Base-by-base conservation (phyloP, 2,888 invertebrate genomes). In the Boloria euphrosyne region DNA sequence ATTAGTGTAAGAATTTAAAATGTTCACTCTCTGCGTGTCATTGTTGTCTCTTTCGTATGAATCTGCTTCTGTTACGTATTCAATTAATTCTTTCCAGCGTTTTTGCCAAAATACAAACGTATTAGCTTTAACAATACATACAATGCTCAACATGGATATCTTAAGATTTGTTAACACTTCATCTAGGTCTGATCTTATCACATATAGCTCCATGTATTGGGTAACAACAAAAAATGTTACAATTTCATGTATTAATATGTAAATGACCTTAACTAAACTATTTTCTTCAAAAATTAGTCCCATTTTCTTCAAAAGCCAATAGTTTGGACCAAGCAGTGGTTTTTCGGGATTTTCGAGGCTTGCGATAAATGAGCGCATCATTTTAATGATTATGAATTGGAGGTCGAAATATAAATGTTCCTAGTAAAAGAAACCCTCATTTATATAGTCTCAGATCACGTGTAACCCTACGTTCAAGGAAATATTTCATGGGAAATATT, bases 111-210 rank as follows among this genome's bases (percentile, higher is more conserved):
- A 73, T 13, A 89, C 63, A 67, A 83, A 89, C 0, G 85, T 82
- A 55, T 84, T 82, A 0, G 76, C 78, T 75, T 91, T 90, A 0
- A 86, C 75, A 1, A 85, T 67, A 65, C 86, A 87, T n/a, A 90
- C 79, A 10, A 83, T 78, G 72, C 89, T 89, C 49, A 89, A 68
- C 86, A 89, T 88, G 0, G 90, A 86, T 70, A 89, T 86, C 72
- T 83, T 89, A 43, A 90, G 71, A 68, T 90, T 90, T 0, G 85
- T 86, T n/a, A 89, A 61, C 0, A 88, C 84, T 0, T 80, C 78
- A 74, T 85, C 83, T 53, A 89, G 72, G 67, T 90, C 76, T 0
- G 86, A 84, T 73, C 82, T 79, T 63, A 88, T 83, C 0, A 82
- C 78, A 54, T 84, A 88, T 3, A 89, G 74, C 66, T 90, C 91